Conservation (phyloP, 2,113 vertebrate species). For the Oreochromis aureus region DNA sequence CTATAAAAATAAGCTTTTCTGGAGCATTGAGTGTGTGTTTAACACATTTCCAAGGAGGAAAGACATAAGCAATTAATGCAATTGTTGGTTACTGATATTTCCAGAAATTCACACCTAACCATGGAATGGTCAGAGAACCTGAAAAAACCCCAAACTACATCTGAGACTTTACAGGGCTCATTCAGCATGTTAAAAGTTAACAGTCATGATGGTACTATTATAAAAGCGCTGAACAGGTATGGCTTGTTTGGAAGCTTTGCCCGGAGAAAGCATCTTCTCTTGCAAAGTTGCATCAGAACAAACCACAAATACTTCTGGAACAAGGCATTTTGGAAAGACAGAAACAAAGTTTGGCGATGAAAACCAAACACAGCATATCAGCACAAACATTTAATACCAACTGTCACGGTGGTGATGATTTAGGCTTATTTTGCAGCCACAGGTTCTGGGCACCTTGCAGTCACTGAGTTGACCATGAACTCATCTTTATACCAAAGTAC, state of each 20-base stretch:
- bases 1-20: neutral
- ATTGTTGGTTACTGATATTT: neutral
- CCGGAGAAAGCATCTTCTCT: neutral
- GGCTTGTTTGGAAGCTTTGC: neutral
- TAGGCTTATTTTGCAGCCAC: neutral
- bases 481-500: neutral
- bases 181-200: neutral
- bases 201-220: neutral
- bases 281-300: neutral
- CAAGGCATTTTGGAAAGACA: neutral
- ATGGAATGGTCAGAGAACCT: neutral
- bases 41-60: neutral
- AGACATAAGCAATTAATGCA: neutral
- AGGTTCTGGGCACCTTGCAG: neutral
- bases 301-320: neutral
- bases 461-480: neutral
- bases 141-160: accelerated
- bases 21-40: neutral
- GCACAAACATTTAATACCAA: neutral
- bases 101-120: neutral
- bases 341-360: neutral
- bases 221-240: neutral
- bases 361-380: neutral
- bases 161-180: neutral
- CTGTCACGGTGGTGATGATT: neutral